These are phyloP conservation scores for Nothocercus nigrocapillus DNA, from an alignment of 2,113 vertebrate genomes.

Conservation along the genomic window DNA sequence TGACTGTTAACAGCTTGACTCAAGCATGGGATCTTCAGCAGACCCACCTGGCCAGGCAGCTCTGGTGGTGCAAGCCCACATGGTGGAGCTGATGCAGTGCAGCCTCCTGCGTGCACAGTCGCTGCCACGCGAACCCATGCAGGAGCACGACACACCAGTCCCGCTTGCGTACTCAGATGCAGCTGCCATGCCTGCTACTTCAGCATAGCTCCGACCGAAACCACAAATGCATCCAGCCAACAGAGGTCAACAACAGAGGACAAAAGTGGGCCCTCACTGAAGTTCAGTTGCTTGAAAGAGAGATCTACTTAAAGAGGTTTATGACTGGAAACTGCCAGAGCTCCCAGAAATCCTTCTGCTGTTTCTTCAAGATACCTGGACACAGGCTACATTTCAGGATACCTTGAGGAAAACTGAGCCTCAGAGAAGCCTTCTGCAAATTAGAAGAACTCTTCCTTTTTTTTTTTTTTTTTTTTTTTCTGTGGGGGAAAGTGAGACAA, in stretches of 20 bases:
- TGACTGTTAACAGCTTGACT: background rate
- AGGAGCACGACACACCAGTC: rapidly evolving
- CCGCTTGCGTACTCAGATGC: rapidly evolving
- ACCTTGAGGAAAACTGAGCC: background rate
- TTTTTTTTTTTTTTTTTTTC: background rate
- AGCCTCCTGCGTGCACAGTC: rapidly evolving
- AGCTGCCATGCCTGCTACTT: background rate
- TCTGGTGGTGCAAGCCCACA: background rate
- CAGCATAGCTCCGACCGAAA: background rate
- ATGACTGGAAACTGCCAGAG: background rate
- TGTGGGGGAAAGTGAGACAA: no score
- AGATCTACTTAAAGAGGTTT: background rate
- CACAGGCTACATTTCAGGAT: background rate
- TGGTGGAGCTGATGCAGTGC: background rate
- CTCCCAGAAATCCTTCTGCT: background rate
- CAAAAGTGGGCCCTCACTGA: background rate
- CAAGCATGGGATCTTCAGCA: background rate
- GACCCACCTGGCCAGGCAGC: background rate
- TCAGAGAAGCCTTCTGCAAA: background rate
- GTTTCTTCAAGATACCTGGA: background rate
- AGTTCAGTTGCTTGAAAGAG: background rate
- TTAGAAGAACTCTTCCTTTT: background rate
- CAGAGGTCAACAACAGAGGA: background rate
- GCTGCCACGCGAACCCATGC: rapidly evolving
- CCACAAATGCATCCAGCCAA: background rate